Base-by-base conservation (phyloP, 2,113 vertebrate species). In the Pleuronectes platessa region DNA sequence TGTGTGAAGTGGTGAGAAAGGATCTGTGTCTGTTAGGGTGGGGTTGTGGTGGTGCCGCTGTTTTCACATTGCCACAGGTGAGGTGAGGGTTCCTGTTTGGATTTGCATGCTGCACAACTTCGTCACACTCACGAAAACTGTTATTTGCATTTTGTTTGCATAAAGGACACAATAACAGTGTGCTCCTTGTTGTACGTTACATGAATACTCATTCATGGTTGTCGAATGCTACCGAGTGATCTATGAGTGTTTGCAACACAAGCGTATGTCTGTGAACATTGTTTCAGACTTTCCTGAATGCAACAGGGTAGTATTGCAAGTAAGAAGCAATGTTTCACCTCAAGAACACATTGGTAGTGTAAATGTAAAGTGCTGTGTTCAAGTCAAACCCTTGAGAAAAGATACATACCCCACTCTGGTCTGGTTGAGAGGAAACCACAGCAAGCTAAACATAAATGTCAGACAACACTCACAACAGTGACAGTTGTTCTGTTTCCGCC, bases 131-230 rank as follows among this genome's bases (percentile, higher is more conserved):
- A 80, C 47, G 4, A 49, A 15, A 62, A 69, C 74, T 26, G 61
- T 49, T 47, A 77, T 92, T 91, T 89, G 82, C 84, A 74, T 86
- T 68, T 61, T 31, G 54, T 89, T 90, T 89, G 76, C 68, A 84
- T 85, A 79, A 80, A 59, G 75, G 56, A 63, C 31, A 79, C 68
- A 77, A 63, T 59, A 83, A 81, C 72, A 74, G 56, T 35, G 58
- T 68, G 61, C 65, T 81, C 59, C 62, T 73, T 74, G 54, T 75
- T 68, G 37, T 56, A 59, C 51, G 55, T 73, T 58, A 53, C 47
- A 73, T 49, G 60, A 65, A 76, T 81, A 69, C 40, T 70, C 49
- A 55, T 53, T 15, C 27, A 53, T n/a, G 24, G 26, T 11, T 47
- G 20, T 45, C 26, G 63, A 15, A 1, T 31, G 61, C 54, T 31